Evolutionary conservation across 1,140 invertebrate genomes (phyloP), one percentile per base, ranked within the genome.

Genomic region (Propsilocerus akamusi): DNA sequence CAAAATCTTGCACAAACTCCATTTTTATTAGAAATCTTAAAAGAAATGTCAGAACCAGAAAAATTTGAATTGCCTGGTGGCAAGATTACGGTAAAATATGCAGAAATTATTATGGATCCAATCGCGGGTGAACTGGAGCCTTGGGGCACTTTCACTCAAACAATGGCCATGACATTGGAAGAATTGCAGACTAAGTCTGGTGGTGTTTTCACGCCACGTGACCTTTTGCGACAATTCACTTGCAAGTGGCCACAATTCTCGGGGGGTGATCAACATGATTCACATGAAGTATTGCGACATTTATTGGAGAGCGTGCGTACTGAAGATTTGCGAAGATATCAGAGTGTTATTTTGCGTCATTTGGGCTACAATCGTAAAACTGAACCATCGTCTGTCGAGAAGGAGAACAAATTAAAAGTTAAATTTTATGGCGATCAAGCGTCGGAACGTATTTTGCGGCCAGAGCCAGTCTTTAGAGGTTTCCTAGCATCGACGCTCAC

Each of bases 201-300:
- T n/a, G 70, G 74, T 48, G 73, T 77, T 26, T 80, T 81, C 54
- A 81, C 69, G 34, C 89, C 90, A 2, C 68, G 69, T 26, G 73
- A 77, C 50, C 69, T 94, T 14, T 80, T 93, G 46, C 74, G 74
- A 28, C 75, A 78, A 53, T 71, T 93, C n/a, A 81, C 77, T 51
- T 74, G 75, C 59, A 86, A 83, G 61, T 74, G 75, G 54, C 75
- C 83, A 0, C 81, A 92, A 60, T 97, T 96, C 64, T 80, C 81
- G 51, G 88, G 89, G n/a, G 90, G 81, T 24, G 85, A 91, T 56
- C 94, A 98, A 63, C 94, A 98, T 61, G 95, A 99, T 68, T 81
- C 93, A 8, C 95, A 98, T 61, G 95, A 99, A 66, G 65, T 97
- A 47, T 69, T 99, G 7, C 68, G 92, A 49, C 86, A 92, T 69